These are phyloP conservation scores for Brachionus calyciflorus DNA, from an alignment of 1,140 invertebrate species.

Conservation along the genomic window DNA sequence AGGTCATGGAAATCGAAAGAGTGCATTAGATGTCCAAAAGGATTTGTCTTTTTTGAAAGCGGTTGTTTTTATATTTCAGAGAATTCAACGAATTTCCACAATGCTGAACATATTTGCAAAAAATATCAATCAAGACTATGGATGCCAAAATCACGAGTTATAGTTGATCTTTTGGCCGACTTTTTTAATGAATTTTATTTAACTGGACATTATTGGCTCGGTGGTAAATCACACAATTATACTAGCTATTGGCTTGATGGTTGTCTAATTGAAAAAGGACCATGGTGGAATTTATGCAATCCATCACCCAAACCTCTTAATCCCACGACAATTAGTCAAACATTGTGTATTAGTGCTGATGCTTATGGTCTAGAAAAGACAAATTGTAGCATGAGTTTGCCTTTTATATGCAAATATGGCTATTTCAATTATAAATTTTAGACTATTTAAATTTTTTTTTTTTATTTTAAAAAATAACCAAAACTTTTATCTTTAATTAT, in stretches of 20 bases:
- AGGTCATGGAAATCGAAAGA: background rate
- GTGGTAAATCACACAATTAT: background rate
- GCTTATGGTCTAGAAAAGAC: background rate
- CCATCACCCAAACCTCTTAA: background rate
- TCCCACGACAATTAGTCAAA: background rate
- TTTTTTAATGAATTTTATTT: conserved; percentile 20
- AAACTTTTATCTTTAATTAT: too few species aligned
- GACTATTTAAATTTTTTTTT: too few species aligned
- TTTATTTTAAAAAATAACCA: too few species aligned
- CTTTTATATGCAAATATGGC: conserved; percentile 16
- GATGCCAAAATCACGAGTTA: background rate
- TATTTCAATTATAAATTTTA: too few species aligned
- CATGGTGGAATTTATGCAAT: conserved; percentile 27
- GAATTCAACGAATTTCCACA: background rate
- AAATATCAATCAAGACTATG: background rate
- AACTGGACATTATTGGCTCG: background rate
- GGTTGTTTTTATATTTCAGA: background rate
- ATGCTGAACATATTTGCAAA: background rate
- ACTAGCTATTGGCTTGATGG: conserved; percentile 32
- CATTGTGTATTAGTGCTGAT: background rate
- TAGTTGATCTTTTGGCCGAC: conserved; percentile 3
- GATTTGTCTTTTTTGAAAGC: conserved; percentile 13
- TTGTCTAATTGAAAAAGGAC: conserved; percentile 21
- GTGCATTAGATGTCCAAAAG: conserved; percentile 7
- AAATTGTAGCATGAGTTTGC: background rate